These are phyloP conservation scores for Hydropotes inermis DNA, from an alignment of 2,113 vertebrate species.

Conservation along the genomic window DNA sequence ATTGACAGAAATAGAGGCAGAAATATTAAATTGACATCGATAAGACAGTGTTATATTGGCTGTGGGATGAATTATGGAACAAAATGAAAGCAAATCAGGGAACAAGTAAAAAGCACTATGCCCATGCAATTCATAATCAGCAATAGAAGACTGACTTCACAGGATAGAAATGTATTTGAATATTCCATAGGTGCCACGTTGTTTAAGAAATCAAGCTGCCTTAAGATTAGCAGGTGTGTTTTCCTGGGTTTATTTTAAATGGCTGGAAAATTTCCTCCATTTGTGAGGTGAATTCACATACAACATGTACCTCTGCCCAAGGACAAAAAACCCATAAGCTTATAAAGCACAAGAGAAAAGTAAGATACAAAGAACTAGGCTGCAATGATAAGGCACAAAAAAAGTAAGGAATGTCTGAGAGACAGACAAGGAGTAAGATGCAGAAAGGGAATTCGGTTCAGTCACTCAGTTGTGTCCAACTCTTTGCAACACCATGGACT, in stretches of 20 bases:
- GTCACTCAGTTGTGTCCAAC: background rate
- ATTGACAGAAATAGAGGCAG: background rate
- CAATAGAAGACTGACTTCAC: background rate
- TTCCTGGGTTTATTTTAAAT: background rate
- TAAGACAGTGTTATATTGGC: background rate
- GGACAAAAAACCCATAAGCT: background rate
- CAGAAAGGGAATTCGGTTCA: background rate
- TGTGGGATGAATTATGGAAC: background rate
- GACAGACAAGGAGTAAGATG: background rate
- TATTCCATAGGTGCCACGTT: background rate
- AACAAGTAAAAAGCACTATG: background rate
- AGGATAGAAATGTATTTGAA: background rate
- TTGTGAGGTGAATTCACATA: background rate
- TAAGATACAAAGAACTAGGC: background rate
- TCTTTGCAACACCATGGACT: background rate
- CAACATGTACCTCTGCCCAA: background rate
- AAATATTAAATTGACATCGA: background rate
- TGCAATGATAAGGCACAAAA: background rate
- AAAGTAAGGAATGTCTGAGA: background rate
- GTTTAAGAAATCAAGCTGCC: background rate
- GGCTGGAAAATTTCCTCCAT: background rate
- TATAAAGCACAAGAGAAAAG: background rate
- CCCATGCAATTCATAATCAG: background rate
- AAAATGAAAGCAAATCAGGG: background rate
- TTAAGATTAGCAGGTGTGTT: background rate